These are phyloP conservation scores for Hemitrygon akajei DNA, from an alignment of 2,797 vertebrate species.

Conservation along the genomic window DNA sequence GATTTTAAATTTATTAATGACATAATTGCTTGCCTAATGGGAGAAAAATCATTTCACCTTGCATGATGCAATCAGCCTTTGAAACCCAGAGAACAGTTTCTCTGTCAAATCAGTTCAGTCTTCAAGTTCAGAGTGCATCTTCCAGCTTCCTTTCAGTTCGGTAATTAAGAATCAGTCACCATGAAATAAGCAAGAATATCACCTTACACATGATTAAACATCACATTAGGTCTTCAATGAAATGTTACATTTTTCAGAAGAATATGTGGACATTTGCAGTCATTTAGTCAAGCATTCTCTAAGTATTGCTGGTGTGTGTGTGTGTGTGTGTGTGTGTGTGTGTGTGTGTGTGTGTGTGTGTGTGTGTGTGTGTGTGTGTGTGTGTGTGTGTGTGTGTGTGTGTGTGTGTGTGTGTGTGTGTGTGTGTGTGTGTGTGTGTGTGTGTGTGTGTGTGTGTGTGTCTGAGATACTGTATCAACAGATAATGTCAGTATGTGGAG, in stretches of 20 bases:
- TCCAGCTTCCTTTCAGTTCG: constrained; percentile 12
- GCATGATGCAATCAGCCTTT: constrained; percentile 5
- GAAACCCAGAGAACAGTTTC: neutral
- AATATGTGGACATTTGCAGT: neutral
- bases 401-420: no score
- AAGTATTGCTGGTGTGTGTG: neutral
- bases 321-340: neutral
- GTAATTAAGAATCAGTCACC: constrained; percentile 18
- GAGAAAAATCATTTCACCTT: neutral
- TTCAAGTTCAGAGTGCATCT: neutral
- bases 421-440: no score
- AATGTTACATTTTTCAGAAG: neutral
- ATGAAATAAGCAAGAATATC: neutral
- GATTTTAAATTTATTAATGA: neutral
- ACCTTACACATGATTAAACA: neutral
- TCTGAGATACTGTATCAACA: neutral
- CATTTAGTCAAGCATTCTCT: neutral
- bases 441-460: no score
- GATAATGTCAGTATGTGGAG: neutral
- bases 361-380: neutral
- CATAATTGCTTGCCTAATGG: neutral
- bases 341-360: no score
- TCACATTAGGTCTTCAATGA: neutral
- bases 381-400: no score
- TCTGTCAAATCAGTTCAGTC: constrained; percentile 11